Percentiles rank a stretch among this genome's conserved stretches.
Evolutionary conservation across 2,113 vertebrate species (phyloP).

Genomic region (Pachypanchax playfairii): DNA sequence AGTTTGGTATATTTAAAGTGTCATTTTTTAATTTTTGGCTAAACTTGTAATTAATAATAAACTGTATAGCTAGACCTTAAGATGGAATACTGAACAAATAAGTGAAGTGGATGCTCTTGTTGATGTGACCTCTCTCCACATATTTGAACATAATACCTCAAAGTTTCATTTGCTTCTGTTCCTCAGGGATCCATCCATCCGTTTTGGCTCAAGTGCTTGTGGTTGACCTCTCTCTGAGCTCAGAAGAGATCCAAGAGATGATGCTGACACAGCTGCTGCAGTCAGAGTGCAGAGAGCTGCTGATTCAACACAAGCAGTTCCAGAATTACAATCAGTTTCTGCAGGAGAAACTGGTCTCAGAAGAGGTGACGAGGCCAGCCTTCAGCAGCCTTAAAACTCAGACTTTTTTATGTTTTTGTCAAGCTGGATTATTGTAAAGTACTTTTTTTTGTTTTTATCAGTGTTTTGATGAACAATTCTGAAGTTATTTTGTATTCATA

Average conservation of each 20-base stretch:
- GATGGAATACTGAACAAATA: neutral
- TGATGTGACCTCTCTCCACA: neutral
- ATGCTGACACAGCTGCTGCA: slow-evolving; percentile 80
- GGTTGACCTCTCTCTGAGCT: slow-evolving; percentile 80
- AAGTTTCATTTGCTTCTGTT: slow-evolving; percentile 11
- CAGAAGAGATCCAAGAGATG: slow-evolving; percentile 76
- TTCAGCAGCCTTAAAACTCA: neutral
- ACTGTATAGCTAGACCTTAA: neutral
- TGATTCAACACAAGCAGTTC: slow-evolving; percentile 65
- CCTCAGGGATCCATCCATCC: slow-evolving; percentile 76
- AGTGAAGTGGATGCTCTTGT: neutral
- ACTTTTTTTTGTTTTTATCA: neutral
- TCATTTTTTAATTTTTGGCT: neutral
- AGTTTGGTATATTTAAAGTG: neutral
- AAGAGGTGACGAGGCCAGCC: slow-evolving; percentile 64
- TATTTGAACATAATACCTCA: neutral
- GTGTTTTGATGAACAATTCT: neutral
- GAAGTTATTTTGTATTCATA: neutral
- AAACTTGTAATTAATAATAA: neutral
- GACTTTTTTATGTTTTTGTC: neutral
- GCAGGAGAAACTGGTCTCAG: slow-evolving; percentile 58
- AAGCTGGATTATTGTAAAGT: neutral
- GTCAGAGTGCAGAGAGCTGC: slow-evolving; percentile 62
- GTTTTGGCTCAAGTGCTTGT: slow-evolving; percentile 78
- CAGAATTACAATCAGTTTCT: slow-evolving; percentile 66